Evolutionary conservation across 2,113 vertebrate genomes (phyloP).

Genomic region (Phyllostomus hastatus): DNA sequence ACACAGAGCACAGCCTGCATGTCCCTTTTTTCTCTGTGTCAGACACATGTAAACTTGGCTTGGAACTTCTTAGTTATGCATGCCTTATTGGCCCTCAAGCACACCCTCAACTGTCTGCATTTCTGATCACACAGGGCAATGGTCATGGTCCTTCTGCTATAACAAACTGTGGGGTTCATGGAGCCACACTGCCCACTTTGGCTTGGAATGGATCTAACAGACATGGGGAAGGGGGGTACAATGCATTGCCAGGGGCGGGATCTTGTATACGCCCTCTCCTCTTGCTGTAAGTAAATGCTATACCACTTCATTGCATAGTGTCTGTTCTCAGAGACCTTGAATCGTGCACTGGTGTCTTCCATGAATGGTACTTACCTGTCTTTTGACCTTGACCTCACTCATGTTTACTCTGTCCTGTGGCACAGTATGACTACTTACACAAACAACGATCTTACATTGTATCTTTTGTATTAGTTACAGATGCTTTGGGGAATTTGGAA

Average conservation of each 20-base stretch:
- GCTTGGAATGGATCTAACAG: neutral
- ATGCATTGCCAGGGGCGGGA: neutral
- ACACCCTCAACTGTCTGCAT: neutral
- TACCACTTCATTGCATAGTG: too few relatives aligned
- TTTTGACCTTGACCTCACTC: neutral
- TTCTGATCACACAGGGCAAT: neutral
- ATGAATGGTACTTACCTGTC: neutral
- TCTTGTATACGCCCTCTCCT: accelerated
- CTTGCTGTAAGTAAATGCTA: neutral
- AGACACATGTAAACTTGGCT: neutral
- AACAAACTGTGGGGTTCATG: neutral
- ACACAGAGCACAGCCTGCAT: neutral
- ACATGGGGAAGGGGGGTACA: accelerated
- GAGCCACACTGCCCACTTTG: neutral
- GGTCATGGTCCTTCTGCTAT: neutral
- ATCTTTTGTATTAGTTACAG: neutral
- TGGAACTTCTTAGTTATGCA: neutral
- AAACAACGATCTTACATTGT: neutral
- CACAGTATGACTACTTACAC: neutral
- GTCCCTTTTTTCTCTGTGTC: neutral
- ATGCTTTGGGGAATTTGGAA: neutral
- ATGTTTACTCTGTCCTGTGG: neutral
- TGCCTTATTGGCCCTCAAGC: neutral
- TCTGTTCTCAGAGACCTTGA: neutral
- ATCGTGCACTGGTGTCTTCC: neutral